phyloP scores from a whole-genome alignment of 2,888 invertebrate genomes.

The Lasius platythorax region DNA sequence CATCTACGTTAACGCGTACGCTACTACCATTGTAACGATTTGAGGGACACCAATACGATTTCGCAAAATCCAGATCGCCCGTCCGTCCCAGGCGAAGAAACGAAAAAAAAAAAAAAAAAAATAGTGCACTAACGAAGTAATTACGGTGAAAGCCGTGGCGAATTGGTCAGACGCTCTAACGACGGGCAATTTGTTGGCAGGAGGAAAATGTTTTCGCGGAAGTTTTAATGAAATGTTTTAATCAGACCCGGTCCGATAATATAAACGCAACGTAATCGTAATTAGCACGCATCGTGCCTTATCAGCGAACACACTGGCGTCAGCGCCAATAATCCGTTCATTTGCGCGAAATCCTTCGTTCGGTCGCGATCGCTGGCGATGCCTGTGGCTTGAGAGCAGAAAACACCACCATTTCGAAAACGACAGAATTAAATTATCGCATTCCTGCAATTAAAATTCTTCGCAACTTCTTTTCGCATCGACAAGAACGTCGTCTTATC shows the following conservation, averaged over 20 bases:
- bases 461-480: not conserved
- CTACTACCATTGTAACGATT: not conserved
- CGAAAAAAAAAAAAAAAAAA: slow-evolving; percentile 36
- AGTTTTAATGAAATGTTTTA: slow-evolving; percentile 57
- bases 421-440: not conserved
- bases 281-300: slow-evolving; percentile 54
- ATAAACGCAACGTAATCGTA: slow-evolving; percentile 57
- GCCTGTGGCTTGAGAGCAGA: not conserved
- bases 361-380: slow-evolving; percentile 5
- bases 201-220: slow-evolving; percentile 48
- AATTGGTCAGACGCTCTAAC: slow-evolving; percentile 34
- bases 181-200: slow-evolving; percentile 46
- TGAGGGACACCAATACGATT: slow-evolving; percentile 6
- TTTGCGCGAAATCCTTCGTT: not conserved
- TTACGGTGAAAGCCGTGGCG: slow-evolving; percentile 49
- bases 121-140: slow-evolving; percentile 50
- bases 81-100: slow-evolving; percentile 7
- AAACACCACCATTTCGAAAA: not conserved
- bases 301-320: slow-evolving; percentile 36
- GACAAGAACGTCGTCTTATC: not conserved
- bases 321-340: slow-evolving; percentile 15
- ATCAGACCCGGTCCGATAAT: slow-evolving; percentile 53
- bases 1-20: not conserved
- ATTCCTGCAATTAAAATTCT: not conserved
- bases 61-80: not conserved